Base-by-base conservation (phyloP, 1,140 invertebrate species). In the Lethocerus indicus region DNA sequence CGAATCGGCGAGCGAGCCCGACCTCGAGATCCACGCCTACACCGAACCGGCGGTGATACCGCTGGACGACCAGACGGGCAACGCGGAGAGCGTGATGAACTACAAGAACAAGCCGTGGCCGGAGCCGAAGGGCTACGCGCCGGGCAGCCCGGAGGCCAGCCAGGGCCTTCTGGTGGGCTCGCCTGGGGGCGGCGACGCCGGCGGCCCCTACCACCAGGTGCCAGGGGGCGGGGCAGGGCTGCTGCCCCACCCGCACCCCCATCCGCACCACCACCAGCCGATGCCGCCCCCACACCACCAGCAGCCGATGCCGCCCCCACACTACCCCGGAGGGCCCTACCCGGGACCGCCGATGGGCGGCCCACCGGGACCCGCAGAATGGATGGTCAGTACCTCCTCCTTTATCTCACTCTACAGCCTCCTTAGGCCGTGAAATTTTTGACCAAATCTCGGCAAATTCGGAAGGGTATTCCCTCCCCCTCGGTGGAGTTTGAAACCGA, bases 1-100 rank as follows among this genome's bases (percentile, higher is more conserved):
- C 12, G 88, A 93, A 60, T 79, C 79, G 40, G 71, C 88, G 0
- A 71, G 75, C 27, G 90, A 94, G 67, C 84, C 90, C 1, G 87
- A 93, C 55, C 63, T 78, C 47, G 88, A 93, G 66, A 76, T 81
- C 56, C 76, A 79, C 54, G 61, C 72, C 9, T 74, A 77, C 42
- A 71, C 72, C 1, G 85, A 90, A 59, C 81, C 86, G 2, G 78
- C 79, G 54, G 67, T 75, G 6, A 93, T 95, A 66, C 89, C 90
- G 4, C 65, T 92, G 43, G 86, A 92, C 54, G 89, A 93, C 70
- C 71, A 87, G 0, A 79, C 81, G 0, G 83, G 82, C 1, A 83
- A 80, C 60, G 75, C 76, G 36, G 83, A 84, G 56, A 83, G 76
- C 53, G 73, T 86, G 20, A 81, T 78, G 57, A 83, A 87, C 59